Evolutionary conservation across 92 coral and sea anemone genomes (phyloP).

Genomic region (Virgularia gustaviana): DNA sequence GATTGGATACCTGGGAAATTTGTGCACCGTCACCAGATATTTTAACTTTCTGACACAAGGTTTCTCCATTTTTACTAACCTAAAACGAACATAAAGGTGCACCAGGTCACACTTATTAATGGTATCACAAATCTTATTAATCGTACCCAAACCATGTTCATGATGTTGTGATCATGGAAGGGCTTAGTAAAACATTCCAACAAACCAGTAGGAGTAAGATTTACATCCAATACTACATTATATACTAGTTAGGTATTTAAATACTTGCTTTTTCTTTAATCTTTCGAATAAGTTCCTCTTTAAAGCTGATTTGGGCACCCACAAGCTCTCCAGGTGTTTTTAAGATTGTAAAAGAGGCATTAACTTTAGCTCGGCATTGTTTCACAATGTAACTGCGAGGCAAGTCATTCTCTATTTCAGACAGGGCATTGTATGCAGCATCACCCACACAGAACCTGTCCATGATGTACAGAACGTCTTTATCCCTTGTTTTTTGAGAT

Average conservation of each 20-base stretch:
- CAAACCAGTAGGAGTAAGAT: no score
- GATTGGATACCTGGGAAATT: constrained; percentile 4
- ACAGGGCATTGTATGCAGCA: no score
- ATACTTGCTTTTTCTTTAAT: constrained; percentile 10
- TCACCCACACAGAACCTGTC: no score
- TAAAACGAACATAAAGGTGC: neutral
- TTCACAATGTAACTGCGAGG: no score
- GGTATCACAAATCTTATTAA: no score
- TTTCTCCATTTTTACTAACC: neutral
- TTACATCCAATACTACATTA: no score
- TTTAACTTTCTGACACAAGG: neutral
- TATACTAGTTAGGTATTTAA: neutral
- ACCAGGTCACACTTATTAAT: no score
- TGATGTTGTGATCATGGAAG: neutral
- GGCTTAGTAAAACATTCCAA: neutral
- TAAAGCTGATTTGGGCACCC: constrained; percentile 17
- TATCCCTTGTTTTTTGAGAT: constrained; percentile 5
- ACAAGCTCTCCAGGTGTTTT: no score
- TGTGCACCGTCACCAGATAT: constrained; percentile 17
- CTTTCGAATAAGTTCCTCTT: constrained; percentile 4
- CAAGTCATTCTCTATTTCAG: no score
- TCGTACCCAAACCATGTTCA: neutral
- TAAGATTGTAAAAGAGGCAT: constrained; percentile 4
- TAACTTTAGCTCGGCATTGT: neutral
- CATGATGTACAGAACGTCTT: no score